Conservation (phyloP, 2,113 vertebrate genomes). For the Zapornia atra region DNA sequence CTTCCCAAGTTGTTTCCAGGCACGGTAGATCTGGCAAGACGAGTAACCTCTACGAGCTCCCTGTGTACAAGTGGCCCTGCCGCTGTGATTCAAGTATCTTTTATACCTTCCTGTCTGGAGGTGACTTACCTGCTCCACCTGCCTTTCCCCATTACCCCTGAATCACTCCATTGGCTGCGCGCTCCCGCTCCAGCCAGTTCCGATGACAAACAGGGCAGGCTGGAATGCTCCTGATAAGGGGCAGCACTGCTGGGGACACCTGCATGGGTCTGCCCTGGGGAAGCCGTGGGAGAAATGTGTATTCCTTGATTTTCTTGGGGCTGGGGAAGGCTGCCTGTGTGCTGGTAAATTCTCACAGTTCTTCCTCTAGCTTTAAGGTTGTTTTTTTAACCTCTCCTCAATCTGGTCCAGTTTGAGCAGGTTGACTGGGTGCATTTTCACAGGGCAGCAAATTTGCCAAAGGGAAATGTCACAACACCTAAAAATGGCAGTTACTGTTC, state of each 20-base stretch:
- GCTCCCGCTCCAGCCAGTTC: constrained; percentile 6
- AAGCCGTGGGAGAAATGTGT: background rate
- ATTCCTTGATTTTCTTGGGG: background rate
- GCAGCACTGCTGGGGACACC: background rate
- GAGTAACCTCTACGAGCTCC: background rate
- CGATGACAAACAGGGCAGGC: constrained; percentile 30
- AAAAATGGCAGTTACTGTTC: background rate
- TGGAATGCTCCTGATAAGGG: constrained; percentile 32
- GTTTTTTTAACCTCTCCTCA: background rate
- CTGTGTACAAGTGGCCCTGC: background rate
- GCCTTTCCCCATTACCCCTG: constrained; percentile 15
- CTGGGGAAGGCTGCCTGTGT: background rate
- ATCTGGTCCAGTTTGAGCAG: background rate
- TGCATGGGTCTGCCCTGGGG: background rate
- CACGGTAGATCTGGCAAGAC: background rate
- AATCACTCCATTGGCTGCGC: background rate
- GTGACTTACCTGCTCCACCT: constrained; percentile 61
- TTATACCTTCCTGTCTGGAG: constrained; percentile 57
- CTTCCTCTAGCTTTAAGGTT: background rate
- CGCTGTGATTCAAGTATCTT: background rate
- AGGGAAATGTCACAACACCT: background rate
- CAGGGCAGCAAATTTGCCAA: background rate
- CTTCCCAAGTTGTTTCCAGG: background rate
- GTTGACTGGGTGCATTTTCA: fast-evolving
- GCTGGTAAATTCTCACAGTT: background rate